Percentiles rank a stretch among this genome's conserved stretches.
These are phyloP conservation scores for Drosophila subobscura DNA, from an alignment of 1,140 invertebrate genomes.

Conservation along the genomic window DNA sequence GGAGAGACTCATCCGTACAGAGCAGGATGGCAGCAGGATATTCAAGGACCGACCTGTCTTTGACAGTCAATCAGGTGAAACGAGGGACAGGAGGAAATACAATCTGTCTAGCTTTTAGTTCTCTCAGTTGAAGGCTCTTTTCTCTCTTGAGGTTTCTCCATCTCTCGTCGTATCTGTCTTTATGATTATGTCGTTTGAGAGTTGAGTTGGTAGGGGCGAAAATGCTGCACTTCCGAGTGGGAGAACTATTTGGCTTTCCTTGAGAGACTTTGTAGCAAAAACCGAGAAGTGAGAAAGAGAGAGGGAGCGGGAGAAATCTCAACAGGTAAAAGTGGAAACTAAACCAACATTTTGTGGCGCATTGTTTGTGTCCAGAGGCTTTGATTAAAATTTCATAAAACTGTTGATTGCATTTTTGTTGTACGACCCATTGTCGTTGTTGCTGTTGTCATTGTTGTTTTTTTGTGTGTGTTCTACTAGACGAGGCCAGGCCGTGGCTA, in stretches of 20 bases:
- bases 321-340: constrained; percentile 35
- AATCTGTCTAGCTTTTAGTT: constrained; percentile 38
- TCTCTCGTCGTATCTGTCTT: neutral
- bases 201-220: neutral
- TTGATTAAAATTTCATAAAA: constrained; percentile 61
- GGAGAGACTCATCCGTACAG: constrained; percentile 13
- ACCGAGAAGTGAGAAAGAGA: neutral
- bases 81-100: constrained; percentile 9
- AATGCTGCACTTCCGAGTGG: neutral
- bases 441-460: constrained; percentile 6
- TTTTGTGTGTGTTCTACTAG: neutral
- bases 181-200: constrained; percentile 18
- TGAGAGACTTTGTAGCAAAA: neutral
- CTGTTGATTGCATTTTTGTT: constrained; percentile 51
- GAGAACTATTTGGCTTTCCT: neutral
- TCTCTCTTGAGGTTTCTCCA: constrained; percentile 6
- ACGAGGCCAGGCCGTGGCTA: constrained; percentile 1
- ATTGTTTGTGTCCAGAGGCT: constrained; percentile 17
- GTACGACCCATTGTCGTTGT: neutral
- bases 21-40: constrained; percentile 10
- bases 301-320: neutral
- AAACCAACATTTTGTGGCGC: constrained; percentile 19
- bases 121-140: neutral
- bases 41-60: constrained; percentile 13
- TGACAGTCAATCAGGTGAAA: constrained; percentile 55